A percentile compares a stretch with the other conserved stretches of the same genome.
Evolutionary conservation across 2,113 vertebrate genomes (phyloP).

Genomic region (Hystrix cristata): DNA sequence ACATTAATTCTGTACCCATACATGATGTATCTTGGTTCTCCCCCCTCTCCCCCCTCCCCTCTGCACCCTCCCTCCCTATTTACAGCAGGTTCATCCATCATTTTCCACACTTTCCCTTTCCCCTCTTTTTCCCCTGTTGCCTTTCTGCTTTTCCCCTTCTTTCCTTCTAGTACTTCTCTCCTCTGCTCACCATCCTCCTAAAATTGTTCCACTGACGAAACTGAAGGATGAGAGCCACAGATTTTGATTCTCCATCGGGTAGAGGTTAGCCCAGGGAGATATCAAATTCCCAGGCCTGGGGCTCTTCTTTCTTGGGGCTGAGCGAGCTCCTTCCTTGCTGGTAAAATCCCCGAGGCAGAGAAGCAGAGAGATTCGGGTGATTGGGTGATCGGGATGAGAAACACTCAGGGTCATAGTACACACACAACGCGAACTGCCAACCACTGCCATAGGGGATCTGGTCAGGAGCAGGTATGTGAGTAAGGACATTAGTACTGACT

Average conservation of each 20-base stretch:
- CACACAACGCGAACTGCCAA: background rate
- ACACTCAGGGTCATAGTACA: background rate
- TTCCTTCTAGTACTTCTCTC: too few species aligned
- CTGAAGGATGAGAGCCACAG: background rate
- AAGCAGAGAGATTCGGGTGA: background rate
- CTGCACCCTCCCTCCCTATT: too few species aligned
- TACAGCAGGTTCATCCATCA: too few species aligned
- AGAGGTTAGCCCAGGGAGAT: background rate
- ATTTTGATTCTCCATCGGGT: background rate
- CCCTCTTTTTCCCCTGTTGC: too few species aligned
- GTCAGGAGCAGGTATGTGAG: background rate
- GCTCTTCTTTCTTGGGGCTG: background rate
- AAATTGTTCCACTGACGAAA: constrained; percentile 8
- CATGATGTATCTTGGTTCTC: too few species aligned
- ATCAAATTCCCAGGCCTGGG: background rate
- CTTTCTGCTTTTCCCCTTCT: too few species aligned
- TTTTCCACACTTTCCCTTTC: too few species aligned
- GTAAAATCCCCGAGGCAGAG: constrained; percentile 11
- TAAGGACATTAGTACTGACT: background rate
- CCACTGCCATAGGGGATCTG: background rate
- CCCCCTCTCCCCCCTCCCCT: too few species aligned
- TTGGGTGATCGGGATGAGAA: background rate
- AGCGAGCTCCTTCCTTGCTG: background rate
- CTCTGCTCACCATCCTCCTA: too few species aligned
- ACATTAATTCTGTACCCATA: too few species aligned